Evolutionary conservation across 2,113 vertebrate species (phyloP), one percentile per base, ranked within the genome.

Genomic region (Phrynosoma platyrhinos): DNA sequence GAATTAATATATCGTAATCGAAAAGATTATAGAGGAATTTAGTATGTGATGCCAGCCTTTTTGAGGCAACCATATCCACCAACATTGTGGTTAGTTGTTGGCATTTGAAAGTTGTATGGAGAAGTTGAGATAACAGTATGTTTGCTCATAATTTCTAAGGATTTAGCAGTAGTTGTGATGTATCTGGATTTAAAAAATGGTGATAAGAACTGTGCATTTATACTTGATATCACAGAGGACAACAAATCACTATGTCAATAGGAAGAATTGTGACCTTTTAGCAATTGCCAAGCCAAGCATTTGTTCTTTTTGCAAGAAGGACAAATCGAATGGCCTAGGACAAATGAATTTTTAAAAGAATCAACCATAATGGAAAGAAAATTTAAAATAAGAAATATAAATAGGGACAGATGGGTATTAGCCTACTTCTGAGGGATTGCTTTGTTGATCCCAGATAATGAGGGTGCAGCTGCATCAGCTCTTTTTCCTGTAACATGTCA

Each of bases 241-340:
- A 14, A 74, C 81, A 40, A 36, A 86, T 86, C 80, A 91, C 62
- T 89, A 71, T 85, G 68, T 9, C 80, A 89, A 12, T 62, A 90
- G 58, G 27, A 42, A n/a, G 64, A 13, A 74, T 88, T 10, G 12
- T 0, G 0, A 0, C 10, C n/a, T 55, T 79, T 1, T n/a, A 64
- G 25, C 47, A 90, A 66, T 16, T 91, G 79, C 89, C 89, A 92
- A 87, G 89, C 13, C 84, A 91, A 90, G 84, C 30, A 55, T 2
- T 86, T 47, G 47, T 47, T 92, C 90, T 71, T 1, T 74, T 88
- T 85, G 13, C 64, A 83, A 71, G 27, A 91, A 86, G 81, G 88
- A 47, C 52, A 90, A 62, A 91, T 79, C 79, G 62, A 89, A 83
- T 62, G 83, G 81, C 85, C 85, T 82, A 83, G 81, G 87, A 75